A percentile compares a stretch with the other conserved stretches of the same genome.
These are phyloP conservation scores for Luehdorfia chinensis DNA, from an alignment of 1,140 invertebrate species.

Conservation along the genomic window DNA sequence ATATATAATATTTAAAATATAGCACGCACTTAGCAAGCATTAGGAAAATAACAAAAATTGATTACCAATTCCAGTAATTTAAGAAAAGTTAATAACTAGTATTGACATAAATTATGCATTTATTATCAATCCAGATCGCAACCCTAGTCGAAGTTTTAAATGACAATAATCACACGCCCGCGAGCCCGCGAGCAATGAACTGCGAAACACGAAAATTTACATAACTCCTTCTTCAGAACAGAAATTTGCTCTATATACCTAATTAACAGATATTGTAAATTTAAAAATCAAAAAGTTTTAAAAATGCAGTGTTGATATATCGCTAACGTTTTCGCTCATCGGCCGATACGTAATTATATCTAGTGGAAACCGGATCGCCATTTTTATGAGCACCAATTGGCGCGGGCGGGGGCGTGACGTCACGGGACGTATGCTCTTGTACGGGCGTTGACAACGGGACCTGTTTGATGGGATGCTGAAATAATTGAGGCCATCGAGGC, in stretches of 20 bases:
- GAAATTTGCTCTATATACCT: not conserved
- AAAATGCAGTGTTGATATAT: too few species aligned
- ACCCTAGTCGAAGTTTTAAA: conserved; percentile 12
- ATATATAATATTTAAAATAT: too few species aligned
- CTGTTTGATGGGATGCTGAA: conserved; percentile 1
- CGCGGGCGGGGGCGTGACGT: conserved; percentile 33
- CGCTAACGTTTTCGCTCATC: too few species aligned
- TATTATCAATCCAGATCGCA: too few species aligned
- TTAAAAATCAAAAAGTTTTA: too few species aligned
- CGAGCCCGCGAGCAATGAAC: conserved; percentile 30
- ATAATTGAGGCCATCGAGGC: conserved; percentile 1
- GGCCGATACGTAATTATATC: conserved; percentile 35
- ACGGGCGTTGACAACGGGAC: conserved; percentile 21
- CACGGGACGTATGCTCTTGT: conserved; percentile 30
- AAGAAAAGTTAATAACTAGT: too few species aligned
- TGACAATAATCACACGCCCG: conserved; percentile 23
- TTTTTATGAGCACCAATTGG: conserved; percentile 50
- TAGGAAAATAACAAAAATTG: too few species aligned
- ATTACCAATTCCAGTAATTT: too few species aligned
- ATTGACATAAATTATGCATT: too few species aligned
- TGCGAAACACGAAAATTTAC: conserved; percentile 20
- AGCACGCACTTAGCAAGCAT: too few species aligned
- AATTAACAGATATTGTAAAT: conserved; percentile 7
- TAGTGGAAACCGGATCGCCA: conserved; percentile 44
- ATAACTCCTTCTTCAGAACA: conserved; percentile 16